These are phyloP conservation scores for Ageneiosus marmoratus DNA, from an alignment of 2,113 vertebrate genomes.

Conservation along the genomic window DNA sequence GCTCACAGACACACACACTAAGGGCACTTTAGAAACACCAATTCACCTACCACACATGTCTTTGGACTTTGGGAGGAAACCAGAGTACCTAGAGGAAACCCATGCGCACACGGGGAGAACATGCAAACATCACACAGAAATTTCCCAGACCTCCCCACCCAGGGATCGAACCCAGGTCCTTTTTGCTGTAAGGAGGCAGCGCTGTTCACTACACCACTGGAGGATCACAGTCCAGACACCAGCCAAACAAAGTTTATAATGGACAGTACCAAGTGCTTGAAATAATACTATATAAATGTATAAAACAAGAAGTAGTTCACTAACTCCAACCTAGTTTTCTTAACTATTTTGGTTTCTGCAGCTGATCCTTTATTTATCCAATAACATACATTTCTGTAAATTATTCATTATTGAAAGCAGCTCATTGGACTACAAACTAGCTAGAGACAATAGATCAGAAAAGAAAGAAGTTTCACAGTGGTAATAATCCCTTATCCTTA, in stretches of 20 bases:
- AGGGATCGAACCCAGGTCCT: no score
- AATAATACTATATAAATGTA: neutral
- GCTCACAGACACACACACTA: no score
- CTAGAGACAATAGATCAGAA: neutral
- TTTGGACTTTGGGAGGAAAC: no score
- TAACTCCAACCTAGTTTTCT: neutral
- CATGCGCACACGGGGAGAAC: no score
- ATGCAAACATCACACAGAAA: no score
- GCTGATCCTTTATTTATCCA: neutral
- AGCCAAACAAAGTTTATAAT: neutral
- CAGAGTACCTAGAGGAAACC: no score
- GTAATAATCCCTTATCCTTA: no score
- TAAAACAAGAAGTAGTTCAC: neutral
- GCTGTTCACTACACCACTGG: no score
- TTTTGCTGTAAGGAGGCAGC: no score
- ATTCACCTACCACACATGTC: no score
- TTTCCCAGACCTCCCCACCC: no score
- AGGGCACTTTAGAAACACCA: no score
- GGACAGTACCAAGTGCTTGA: neutral
- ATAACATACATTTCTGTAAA: neutral
- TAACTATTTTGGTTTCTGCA: neutral
- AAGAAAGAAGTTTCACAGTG: neutral
- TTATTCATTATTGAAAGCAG: neutral
- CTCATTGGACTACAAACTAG: neutral
- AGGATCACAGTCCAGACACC: neutral